A percentile compares a stretch with the other conserved stretches of the same genome.
Evolutionary conservation across 2,797 vertebrate species (phyloP).

Genomic region (Sarcophilus harrisii): DNA sequence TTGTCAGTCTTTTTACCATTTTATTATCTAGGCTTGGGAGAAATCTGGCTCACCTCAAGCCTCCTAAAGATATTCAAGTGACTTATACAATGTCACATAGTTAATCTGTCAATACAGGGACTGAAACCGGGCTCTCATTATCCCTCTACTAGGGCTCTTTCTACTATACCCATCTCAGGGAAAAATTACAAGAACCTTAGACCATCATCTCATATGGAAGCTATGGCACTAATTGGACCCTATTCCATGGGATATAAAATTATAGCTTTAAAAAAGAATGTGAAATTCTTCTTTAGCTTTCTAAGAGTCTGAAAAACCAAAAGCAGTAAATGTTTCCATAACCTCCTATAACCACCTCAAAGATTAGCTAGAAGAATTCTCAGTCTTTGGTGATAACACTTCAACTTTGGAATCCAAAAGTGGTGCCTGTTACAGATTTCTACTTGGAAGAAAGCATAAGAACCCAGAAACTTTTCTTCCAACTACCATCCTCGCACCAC

Average conservation of each 20-base stretch:
- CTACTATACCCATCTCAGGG: not conserved
- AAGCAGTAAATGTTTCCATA: not conserved
- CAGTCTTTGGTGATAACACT: not conserved
- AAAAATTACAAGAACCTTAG: not conserved
- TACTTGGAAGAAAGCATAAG: not conserved
- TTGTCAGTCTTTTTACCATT: not conserved
- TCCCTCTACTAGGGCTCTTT: not conserved
- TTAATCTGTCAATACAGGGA: not conserved
- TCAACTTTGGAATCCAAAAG: not conserved
- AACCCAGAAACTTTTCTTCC: not conserved
- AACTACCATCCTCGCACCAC: not conserved
- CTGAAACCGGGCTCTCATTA: not conserved
- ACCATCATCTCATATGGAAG: not conserved
- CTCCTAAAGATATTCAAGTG: not conserved
- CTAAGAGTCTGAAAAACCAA: not conserved
- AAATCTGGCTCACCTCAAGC: not conserved
- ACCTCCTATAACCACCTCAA: not conserved
- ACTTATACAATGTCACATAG: not conserved
- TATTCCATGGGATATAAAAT: not conserved
- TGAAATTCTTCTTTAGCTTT: not conserved
- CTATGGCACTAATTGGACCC: not conserved
- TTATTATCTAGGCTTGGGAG: not conserved
- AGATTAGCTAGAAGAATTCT: not conserved
- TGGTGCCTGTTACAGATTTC: not conserved
- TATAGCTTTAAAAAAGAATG: too few species aligned